Evolutionary conservation across 2,113 vertebrate genomes (phyloP).

Genomic region (Prionailurus viverrinus): DNA sequence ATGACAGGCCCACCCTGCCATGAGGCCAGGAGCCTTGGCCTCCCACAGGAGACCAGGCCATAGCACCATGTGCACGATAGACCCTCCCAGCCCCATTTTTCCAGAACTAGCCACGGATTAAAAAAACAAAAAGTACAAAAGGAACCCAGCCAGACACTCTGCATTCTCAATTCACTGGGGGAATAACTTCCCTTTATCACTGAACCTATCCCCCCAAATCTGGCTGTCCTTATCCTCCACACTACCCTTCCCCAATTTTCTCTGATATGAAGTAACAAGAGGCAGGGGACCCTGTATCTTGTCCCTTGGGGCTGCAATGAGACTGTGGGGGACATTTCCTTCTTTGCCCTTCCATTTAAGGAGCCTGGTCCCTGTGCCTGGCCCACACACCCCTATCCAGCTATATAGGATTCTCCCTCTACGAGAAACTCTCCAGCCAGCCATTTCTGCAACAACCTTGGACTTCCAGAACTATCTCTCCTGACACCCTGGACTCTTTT

Average conservation of each 20-base stretch:
- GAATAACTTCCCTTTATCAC: not conserved
- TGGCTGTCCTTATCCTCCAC: not conserved
- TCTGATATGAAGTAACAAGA: constrained; percentile 29
- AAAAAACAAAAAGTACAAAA: not conserved
- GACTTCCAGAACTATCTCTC: not conserved
- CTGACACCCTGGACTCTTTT: not conserved
- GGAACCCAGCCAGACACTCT: not conserved
- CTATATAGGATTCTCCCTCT: not conserved
- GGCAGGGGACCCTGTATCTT: not conserved
- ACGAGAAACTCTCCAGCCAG: not conserved
- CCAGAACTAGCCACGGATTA: constrained; percentile 43
- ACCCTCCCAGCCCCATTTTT: not conserved
- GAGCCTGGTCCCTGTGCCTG: not conserved
- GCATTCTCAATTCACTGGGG: constrained; percentile 13
- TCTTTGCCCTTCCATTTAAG: not conserved
- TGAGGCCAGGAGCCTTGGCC: constrained; percentile 74
- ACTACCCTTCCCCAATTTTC: not conserved
- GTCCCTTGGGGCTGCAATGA: not conserved
- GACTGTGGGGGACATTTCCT: not conserved
- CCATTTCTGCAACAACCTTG: not conserved
- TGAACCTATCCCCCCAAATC: not conserved
- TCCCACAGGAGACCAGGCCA: constrained; percentile 26
- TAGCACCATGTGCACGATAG: constrained; percentile 5
- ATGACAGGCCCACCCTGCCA: constrained; percentile 82
- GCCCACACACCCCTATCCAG: not conserved